phyloP scores from a whole-genome alignment of 2,113 vertebrate genomes.

The Fukomys damarensis region DNA sequence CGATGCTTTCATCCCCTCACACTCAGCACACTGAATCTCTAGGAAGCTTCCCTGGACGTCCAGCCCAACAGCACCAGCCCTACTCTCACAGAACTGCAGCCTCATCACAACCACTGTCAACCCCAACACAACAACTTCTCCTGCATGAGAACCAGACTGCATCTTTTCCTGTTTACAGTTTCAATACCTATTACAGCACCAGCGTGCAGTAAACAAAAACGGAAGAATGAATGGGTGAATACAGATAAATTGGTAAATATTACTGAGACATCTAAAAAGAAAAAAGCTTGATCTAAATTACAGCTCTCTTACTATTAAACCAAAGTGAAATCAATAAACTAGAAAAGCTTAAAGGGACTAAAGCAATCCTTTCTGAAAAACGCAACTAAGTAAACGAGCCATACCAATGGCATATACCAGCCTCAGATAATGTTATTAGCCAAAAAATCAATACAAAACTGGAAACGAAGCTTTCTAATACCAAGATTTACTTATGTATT shows the following conservation, averaged over 20 bases:
- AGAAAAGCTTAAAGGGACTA: constrained; percentile 54
- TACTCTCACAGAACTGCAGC: neutral
- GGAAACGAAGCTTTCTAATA: neutral
- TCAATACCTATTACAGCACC: neutral
- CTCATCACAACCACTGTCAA: neutral
- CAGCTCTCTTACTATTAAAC: neutral
- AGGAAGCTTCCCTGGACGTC: neutral
- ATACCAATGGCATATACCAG: neutral
- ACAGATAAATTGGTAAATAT: neutral
- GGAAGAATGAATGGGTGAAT: neutral
- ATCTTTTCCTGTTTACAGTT: neutral
- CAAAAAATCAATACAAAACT: constrained; percentile 17
- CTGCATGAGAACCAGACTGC: neutral
- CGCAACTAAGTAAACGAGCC: constrained; percentile 29
- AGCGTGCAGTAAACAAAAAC: neutral
- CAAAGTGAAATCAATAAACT: constrained; percentile 57
- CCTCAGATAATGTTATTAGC: neutral
- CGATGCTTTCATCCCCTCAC: neutral
- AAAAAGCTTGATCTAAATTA: neutral
- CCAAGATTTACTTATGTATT: constrained; percentile 22
- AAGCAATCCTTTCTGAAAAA: constrained; percentile 59
- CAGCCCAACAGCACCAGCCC: constrained; percentile 15
- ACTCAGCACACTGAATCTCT: neutral
- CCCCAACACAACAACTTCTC: neutral
- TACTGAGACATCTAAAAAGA: constrained; percentile 15